Base-by-base conservation (phyloP, 2,113 vertebrate species). In the Periophthalmus modestus region DNA sequence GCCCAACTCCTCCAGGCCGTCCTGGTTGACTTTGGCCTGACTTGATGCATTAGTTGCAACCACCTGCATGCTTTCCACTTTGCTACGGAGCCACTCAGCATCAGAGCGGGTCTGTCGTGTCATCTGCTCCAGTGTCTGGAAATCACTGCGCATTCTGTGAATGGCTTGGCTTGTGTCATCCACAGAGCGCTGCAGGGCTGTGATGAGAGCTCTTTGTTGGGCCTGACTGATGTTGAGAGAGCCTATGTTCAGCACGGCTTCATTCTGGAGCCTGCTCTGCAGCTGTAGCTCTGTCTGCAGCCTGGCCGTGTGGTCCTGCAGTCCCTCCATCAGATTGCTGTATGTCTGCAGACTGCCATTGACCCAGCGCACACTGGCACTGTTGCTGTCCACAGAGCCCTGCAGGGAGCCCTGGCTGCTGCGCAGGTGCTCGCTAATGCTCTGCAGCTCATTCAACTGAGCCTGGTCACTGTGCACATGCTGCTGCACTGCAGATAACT, bases 141-240 rank as follows among this genome's bases (percentile, higher is more conserved):
- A 96, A 82, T 98, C 96, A 14, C 90, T 95, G 85, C 94, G 97
- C 80, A 96, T 94, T 85, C 92, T 94, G 83, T 97, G 94, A 76
- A 97, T 95, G 33, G 95, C 93, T 24, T 95, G 94, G 79, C 94
- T 95, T 13, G 95, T 95, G 84, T 95, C 95, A 48, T 97, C 97
- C 81, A 97, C 90, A 0, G 96, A 96, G 48, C 89, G 96, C 89
- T 98, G 96, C 85, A 99, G 89, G 43, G 79, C 87, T 14, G 75
- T 89, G 70, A 96, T 94, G 48, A 96, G 91, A 73, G 92, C 92
- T 77, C 95, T 95, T 88, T 99, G 97, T 81, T 96, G 96, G 48
- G 92, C 92, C 85, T 99, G 97, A 16, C 96, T 98, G 74, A 96
- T 80, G 89, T 99, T 98, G 67, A 99, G 92, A 77, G 94, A 94